Evolutionary conservation across 2,113 vertebrate species (phyloP), one percentile per base, ranked within the genome.

Genomic region (Corythoichthys intestinalis): DNA sequence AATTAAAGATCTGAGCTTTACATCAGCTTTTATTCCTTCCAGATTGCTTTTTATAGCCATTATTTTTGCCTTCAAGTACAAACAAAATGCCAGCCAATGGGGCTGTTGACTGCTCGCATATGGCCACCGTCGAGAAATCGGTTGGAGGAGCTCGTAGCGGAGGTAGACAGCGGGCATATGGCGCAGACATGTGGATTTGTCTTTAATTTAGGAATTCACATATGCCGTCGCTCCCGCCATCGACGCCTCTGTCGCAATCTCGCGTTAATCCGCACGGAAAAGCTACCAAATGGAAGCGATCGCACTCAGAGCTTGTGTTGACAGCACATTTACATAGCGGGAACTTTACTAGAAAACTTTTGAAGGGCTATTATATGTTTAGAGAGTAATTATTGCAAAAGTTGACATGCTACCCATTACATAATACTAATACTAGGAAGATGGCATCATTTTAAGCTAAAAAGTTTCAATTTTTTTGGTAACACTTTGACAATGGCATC

Each of bases 1-100:
- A 90, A 92, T 93, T 91, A 92, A 89, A 67, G 85, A 89, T 88
- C 89, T 90, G 84, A 90, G 85, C 87, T 90, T 91, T 91, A 91
- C 88, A 90, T 90, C 83, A 87, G 73, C 83, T 90, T 92, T 90
- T 89, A 91, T 89, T 89, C 87, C 65, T 87, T 88, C 83, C 89
- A 90, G 89, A 92, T 91, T 92, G 88, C 84, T 74, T 91, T 91
- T 90, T 90, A 89, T 86, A 90, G 90, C 82, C 85, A 90, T 91
- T 90, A 90, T 88, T 89, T 58, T 88, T 88, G 87, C 81, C 81
- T 85, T 90, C 86, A 90, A 90, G 88, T 88, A 91, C 86, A 86
- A 88, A 88, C 86, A 87, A 88, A 89, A 91, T 87, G 87, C 87
- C 88, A 90, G 87, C 80, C 80, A 85, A 85, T 72, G 83, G 20